phyloP scores from a whole-genome alignment of 2,113 vertebrate species.

The Ancistrus triradiatus region DNA sequence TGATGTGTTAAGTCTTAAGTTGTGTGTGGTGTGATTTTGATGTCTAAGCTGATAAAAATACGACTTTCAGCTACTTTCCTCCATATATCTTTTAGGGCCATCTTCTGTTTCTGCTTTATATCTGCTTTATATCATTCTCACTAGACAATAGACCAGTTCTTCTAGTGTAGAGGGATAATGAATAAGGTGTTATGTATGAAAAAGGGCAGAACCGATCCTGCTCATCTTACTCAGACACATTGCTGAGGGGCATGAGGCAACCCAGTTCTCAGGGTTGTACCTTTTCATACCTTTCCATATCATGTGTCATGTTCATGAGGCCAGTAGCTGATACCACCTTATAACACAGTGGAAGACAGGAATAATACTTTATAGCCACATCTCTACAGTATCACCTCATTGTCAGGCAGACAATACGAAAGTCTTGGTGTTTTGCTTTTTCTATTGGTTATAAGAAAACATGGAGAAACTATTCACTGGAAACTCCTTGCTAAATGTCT shows the following conservation, averaged over 20 bases:
- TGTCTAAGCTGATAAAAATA: no score
- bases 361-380: constrained; percentile 46
- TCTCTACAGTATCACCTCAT: constrained; percentile 51
- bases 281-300: constrained; percentile 56
- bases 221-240: constrained; percentile 55
- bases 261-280: constrained; percentile 71
- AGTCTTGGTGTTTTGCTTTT: constrained; percentile 17
- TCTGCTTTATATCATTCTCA: not conserved
- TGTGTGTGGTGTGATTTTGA: no score
- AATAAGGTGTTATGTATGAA: constrained; percentile 31
- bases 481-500: no score
- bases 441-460: not conserved
- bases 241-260: constrained; percentile 47
- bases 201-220: constrained; percentile 24
- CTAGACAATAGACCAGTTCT: not conserved
- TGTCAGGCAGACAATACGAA: constrained; percentile 47
- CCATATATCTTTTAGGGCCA: no score
- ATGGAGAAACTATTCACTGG: no score
- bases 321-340: constrained; percentile 28
- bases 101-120: not conserved
- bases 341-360: constrained; percentile 51
- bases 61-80: no score
- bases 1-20: no score
- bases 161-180: not conserved
- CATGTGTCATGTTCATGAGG: constrained; percentile 29